These are phyloP conservation scores for Carollia perspicillata DNA, from an alignment of 2,113 vertebrate species.

Conservation along the genomic window DNA sequence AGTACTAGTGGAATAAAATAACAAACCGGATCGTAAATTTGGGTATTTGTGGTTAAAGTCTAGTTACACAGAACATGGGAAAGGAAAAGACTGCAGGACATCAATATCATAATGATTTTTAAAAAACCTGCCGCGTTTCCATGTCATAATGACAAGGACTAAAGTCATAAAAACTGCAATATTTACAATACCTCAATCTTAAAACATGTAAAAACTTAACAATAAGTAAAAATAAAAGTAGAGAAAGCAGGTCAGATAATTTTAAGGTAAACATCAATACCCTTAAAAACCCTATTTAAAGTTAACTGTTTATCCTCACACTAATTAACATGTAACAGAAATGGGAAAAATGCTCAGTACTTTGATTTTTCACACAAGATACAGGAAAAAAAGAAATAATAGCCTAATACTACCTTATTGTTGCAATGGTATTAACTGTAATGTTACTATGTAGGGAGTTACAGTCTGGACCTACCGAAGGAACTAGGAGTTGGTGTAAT, in stretches of 20 bases:
- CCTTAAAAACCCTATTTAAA: constrained; percentile 23
- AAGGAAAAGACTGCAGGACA: not conserved
- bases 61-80: not conserved
- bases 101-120: not conserved
- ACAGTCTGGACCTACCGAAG: constrained; percentile 44
- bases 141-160: constrained; percentile 9
- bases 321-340: constrained; percentile 49
- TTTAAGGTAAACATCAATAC: constrained; percentile 26
- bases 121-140: constrained; percentile 21
- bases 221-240: constrained; percentile 34
- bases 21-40: constrained; percentile 19
- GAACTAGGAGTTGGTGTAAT: constrained; percentile 26
- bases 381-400: constrained; percentile 76
- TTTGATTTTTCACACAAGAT: constrained; percentile 73
- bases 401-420: constrained; percentile 63
- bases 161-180: constrained; percentile 34
- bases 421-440: constrained; percentile 64
- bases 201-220: constrained; percentile 44
- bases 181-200: constrained; percentile 62
- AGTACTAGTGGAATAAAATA: constrained; percentile 24
- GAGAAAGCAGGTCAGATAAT: constrained; percentile 10
- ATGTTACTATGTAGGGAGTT: constrained; percentile 62
- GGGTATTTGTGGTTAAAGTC: not conserved
- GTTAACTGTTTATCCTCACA: constrained; percentile 18
- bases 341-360: constrained; percentile 47